phyloP scores from a whole-genome alignment of 2,797 vertebrate genomes.

The Acrossocheilus fasciatus region DNA sequence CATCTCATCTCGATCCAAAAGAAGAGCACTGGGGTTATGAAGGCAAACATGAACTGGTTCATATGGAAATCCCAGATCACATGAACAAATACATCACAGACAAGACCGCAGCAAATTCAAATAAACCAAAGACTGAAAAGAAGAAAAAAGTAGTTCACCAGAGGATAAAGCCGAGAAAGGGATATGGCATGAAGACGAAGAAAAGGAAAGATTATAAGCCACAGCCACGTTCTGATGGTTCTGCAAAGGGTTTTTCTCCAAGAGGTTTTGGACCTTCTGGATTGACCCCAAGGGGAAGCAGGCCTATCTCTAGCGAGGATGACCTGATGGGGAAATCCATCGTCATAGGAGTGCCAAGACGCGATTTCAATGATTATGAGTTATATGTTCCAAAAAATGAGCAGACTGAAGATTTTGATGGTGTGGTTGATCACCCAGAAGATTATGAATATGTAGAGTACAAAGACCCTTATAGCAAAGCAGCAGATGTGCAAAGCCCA shows the following conservation, averaged over 20 bases:
- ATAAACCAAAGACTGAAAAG: constrained; percentile 47
- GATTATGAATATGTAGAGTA: constrained; percentile 82
- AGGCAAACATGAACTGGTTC: constrained; percentile 63
- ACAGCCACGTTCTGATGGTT: constrained; percentile 64
- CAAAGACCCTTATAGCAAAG: constrained; percentile 86
- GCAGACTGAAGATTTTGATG: constrained; percentile 57
- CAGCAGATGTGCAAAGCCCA: constrained; percentile 72
- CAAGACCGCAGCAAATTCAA: constrained; percentile 31
- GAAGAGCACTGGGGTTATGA: constrained; percentile 79
- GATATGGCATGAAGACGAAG: constrained; percentile 77
- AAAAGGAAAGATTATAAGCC: constrained; percentile 76
- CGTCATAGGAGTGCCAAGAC: constrained; percentile 84
- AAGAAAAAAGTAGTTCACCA: constrained; percentile 65
- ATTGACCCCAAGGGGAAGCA: constrained; percentile 27
- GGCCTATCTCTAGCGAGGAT: constrained; percentile 65
- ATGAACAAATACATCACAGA: constrained; percentile 74
- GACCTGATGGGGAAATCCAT: constrained; percentile 69
- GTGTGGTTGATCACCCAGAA: constrained; percentile 59
- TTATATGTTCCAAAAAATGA: constrained; percentile 72
- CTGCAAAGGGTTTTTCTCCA: constrained; percentile 72
- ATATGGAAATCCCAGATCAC: constrained; percentile 71
- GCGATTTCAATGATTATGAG: constrained; percentile 84
- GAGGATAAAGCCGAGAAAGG: constrained; percentile 67
- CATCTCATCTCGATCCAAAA: constrained; percentile 67
- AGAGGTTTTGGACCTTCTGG: constrained; percentile 68